Percentiles rank a stretch among this genome's conserved stretches.
phyloP scores from a whole-genome alignment of 2,888 invertebrate species.

The Clivina fossor region DNA sequence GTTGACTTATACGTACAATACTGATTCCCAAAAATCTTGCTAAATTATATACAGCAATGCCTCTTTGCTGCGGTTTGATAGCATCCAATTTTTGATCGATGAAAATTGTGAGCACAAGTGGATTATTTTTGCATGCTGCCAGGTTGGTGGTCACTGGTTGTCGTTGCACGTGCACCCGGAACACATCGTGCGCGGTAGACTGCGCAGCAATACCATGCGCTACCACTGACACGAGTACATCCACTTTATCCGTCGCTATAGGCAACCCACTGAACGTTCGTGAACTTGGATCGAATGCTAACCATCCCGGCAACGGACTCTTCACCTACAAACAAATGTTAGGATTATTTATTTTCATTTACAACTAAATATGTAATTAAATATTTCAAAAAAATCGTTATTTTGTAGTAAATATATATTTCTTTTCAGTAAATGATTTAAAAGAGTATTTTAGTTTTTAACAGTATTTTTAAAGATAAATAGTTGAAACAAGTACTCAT shows the following conservation, averaged over 20 bases:
- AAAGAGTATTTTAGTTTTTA: too few relatives aligned
- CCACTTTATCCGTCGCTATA: conserved; percentile 65
- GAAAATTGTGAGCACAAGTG: conserved; percentile 64
- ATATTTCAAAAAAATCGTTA: too few relatives aligned
- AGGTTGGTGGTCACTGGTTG: conserved; percentile 37
- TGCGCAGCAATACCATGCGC: conserved; percentile 52
- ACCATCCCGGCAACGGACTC: conserved; percentile 64
- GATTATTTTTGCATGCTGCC: conserved; percentile 19
- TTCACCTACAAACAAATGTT: conserved; percentile 53
- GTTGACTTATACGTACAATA: conserved; percentile 57
- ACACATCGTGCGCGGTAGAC: conserved; percentile 62
- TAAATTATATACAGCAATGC: conserved; percentile 69
- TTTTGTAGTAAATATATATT: too few relatives aligned
- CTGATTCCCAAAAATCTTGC: conserved; percentile 71
- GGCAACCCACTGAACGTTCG: conserved; percentile 78
- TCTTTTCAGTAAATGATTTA: too few relatives aligned
- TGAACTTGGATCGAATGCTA: conserved; percentile 68
- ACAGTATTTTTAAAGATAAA: too few relatives aligned
- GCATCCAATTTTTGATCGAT: conserved; percentile 67
- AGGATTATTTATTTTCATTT: too few relatives aligned
- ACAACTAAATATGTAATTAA: too few relatives aligned
- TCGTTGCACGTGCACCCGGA: conserved; percentile 63
- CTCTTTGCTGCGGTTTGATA: conserved; percentile 64
- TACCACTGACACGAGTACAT: conserved; percentile 64
- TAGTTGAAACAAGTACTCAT: too few relatives aligned